These are phyloP conservation scores for Charadrius vociferus DNA, from an alignment of 2,113 vertebrate genomes.

Conservation along the genomic window DNA sequence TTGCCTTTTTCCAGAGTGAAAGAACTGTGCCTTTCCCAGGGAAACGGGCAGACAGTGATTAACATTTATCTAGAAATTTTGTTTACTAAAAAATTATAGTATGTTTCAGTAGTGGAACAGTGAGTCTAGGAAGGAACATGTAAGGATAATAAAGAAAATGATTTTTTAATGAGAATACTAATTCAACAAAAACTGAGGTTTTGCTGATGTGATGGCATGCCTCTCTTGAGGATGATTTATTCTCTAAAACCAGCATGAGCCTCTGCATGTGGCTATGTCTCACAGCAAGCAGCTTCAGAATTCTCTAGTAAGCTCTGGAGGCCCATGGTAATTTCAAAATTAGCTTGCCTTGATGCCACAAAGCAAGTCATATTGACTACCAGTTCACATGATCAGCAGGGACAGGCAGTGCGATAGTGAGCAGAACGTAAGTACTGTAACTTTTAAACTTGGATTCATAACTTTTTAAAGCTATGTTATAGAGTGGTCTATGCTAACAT, in stretches of 20 bases:
- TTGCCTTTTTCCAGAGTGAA: background rate
- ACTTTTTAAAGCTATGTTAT: background rate
- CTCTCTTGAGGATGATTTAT: conserved; percentile 51
- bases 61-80: background rate
- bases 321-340: conserved; percentile 46
- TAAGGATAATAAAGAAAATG: conserved; percentile 6
- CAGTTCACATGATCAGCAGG: background rate
- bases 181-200: conserved; percentile 36
- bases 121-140: background rate
- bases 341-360: conserved; percentile 52
- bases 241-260: conserved; percentile 61
- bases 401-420: conserved; percentile 1
- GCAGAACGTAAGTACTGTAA: background rate
- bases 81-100: background rate
- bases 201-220: conserved; percentile 24
- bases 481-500: background rate
- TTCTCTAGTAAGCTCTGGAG: conserved; percentile 46
- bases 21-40: background rate
- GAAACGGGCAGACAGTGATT: background rate
- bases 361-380: conserved; percentile 39
- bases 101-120: background rate
- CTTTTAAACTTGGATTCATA: conserved; percentile 4
- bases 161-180: conserved; percentile 48
- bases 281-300: conserved; percentile 57
- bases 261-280: conserved; percentile 53